Base-by-base conservation (phyloP, 2,113 vertebrate genomes). In the Antechinus stuartii region DNA sequence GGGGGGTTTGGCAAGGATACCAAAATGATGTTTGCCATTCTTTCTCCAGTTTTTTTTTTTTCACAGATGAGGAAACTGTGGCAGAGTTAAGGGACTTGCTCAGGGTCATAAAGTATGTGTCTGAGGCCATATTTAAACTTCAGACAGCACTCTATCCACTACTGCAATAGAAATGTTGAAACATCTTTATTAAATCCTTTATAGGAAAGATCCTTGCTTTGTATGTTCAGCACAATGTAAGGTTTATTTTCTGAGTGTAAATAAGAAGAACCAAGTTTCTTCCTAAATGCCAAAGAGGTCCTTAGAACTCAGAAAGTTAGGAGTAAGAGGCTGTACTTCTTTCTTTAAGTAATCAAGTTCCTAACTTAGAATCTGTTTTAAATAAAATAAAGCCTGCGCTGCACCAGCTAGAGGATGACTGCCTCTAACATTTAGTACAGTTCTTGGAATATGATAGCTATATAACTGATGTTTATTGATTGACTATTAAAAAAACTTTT, bases 301-400 rank as follows among this genome's bases (percentile, higher is more conserved):
- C 92, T 91, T 95, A 47, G 0, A 57, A 68, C 47, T 35, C 91
- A 94, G 89, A 95, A 95, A 93, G 22, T 50, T 50, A 46, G 46
- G 16, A 93, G 2, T 90, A 50, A 89, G 7, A 90, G 0, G 30
- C 23, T 96, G 93, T 68, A 42, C 91, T 94, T 96, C 42, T 61
- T 96, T 68, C 90, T n/a, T 6, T 95, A 52, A 52, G 95, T 50
- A 92, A 96, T 56, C 90, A 91, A 49, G 50, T 46, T 76, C 56
- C 26, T 91, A 56, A 93, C 50, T 9, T 35, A 24, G 91, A 95
- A 90, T 16, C 46, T 55, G 76, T 27, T 68, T 6, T 22, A 24
- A 9, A 94, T 84, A 52, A 9, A 94, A 57, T 92, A 42, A 92
- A 52, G 3, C 8, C 49, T 94, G 46, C 6, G 47, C 68, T 52